Base-by-base conservation (phyloP, 1,140 invertebrate species). In the Panulirus ornatus region DNA sequence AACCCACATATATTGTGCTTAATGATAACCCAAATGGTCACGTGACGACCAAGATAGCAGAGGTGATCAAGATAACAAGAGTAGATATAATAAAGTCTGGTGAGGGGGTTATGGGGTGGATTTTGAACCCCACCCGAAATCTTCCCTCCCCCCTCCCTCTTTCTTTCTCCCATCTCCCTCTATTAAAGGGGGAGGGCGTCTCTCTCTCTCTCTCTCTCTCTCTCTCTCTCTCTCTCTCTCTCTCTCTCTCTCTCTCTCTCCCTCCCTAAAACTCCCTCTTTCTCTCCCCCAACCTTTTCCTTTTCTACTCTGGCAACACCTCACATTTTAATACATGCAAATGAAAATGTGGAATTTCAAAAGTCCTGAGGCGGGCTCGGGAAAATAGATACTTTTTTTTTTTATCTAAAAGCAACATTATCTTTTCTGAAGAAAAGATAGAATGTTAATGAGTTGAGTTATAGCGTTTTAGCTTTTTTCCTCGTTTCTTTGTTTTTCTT, bases 241-340 rank as follows among this genome's bases (percentile, higher is more conserved):
- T 8, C 63, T 22, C 63, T 22, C 22, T 22, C 63, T 22, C 63
- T 8, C 63, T 22, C 5, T 66, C 63, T 22, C 5, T 22, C 63
- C 30, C 63, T 66, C 63, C 30, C 63, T 22, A 47, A 6, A 5
- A 47, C 44, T 14, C 63, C 30, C 22, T 22, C 63, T 22, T 5
- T 22, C 63, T 8, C 22, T 22, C 5, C 30, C 30, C 63, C 22
- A 5, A 3, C 63, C 22, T 66, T 6, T 8, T 22, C 3, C 3
- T 5, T 22, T 5, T 22, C 3, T 19, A 66, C 63, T 27, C 22
- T 8, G 63, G 63, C 63, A 34, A 27, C n/a, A 66, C 58, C 30
- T 22, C 58, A 30, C 27, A 30, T 66, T 66, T 30, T 66, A 66
- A 66, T 66, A 66, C 58, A 66, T 66, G 58, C 58, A 66, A 66